Evolutionary conservation across 2,888 invertebrate species (phyloP), one percentile per base, ranked within the genome.

Genomic region (Xestoiulus laeticollis): DNA sequence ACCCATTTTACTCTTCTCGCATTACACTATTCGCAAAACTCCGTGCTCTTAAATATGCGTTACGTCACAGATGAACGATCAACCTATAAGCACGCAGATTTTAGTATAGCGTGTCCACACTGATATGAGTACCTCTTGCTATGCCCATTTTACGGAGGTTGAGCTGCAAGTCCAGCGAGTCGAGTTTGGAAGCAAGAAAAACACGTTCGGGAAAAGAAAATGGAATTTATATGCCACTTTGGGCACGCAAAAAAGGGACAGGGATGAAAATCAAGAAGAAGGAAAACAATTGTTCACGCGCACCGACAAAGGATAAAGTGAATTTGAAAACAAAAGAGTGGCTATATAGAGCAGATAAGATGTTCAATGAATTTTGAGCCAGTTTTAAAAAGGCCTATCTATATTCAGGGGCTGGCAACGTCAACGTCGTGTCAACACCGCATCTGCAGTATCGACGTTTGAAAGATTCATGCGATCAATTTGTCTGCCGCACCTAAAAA

Each of bases 191-290:
- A 30, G 16, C 30, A 3, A 26, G 12, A 30, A 30, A 78, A 78
- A 59, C 59, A 59, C 59, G 59, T 59, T 59, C n/a, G 59, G 22
- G 59, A 22, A 59, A 78, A 78, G 78, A 78, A 68, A 78, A 78
- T 78, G 78, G 78, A 78, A 78, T 78, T 78, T 78, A 78, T 78
- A 78, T 78, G 78, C 78, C 78, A 78, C 78, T 78, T 78, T 78
- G 30, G 16, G 30, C 30, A 5, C 78, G 16, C 14, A 78, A 78
- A 78, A 78, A 78, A 32, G 12, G 78, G 26, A 16, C 38, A 38
- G 30, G 78, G 30, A 78, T 30, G 30, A 78, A 78, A 78, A 78
- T 78, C 78, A 78, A 78, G 78, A 78, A 30, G 78, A 78, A 78
- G 26, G 30, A 78, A 78, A 78, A 78, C 78, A 78, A 78, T 78